phyloP scores from a whole-genome alignment of 2,113 vertebrate genomes.

The Urocitellus parryii region DNA sequence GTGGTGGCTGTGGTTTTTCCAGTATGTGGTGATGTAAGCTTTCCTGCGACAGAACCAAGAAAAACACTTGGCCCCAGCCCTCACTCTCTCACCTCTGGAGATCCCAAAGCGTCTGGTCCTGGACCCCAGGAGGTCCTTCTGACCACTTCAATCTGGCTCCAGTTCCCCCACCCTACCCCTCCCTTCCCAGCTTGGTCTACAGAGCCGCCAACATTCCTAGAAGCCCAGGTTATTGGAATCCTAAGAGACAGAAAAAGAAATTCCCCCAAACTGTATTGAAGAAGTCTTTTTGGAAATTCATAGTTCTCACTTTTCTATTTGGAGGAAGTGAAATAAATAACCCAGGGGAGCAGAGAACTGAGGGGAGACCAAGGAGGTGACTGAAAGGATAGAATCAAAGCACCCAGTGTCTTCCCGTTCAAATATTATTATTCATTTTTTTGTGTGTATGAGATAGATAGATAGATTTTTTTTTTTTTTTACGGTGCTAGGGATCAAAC shows the following conservation, averaged over 20 bases:
- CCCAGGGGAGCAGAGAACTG: rapidly evolving
- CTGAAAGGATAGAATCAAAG: too few species aligned
- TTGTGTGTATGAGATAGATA: background rate
- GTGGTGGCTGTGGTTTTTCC: background rate
- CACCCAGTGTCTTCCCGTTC: background rate
- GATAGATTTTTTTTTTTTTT: too few species aligned
- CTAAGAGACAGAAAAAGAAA: background rate
- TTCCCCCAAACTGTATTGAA: background rate
- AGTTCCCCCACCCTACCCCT: rapidly evolving
- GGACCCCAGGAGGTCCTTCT: background rate
- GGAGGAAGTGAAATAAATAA: background rate
- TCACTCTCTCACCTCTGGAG: background rate
- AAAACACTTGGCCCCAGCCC: background rate
- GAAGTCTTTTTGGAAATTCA: background rate
- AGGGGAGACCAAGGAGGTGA: rapidly evolving
- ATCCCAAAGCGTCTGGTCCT: background rate
- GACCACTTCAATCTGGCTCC: rapidly evolving
- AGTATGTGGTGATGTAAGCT: background rate
- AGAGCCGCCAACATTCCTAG: background rate
- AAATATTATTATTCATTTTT: background rate
- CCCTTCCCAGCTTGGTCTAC: rapidly evolving
- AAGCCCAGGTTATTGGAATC: background rate
- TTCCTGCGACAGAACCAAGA: rapidly evolving
- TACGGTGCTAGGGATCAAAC: background rate
- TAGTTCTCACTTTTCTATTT: background rate